A percentile compares a stretch with the other conserved stretches of the same genome.
Conservation (phyloP, 2,113 vertebrate species). For the Lepisosteus oculatus region DNA sequence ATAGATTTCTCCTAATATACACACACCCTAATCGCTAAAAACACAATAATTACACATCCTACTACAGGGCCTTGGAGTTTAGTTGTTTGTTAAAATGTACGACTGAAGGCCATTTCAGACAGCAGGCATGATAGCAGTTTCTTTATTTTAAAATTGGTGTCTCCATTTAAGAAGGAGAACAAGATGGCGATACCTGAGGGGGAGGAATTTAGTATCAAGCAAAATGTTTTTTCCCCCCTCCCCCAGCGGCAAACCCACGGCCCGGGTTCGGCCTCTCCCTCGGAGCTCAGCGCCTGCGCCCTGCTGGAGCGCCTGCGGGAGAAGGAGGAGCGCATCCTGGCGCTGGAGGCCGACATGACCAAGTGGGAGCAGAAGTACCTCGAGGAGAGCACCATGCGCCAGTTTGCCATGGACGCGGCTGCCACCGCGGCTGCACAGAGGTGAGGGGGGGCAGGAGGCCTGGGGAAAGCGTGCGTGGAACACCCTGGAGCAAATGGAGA, state of each 20-base stretch:
- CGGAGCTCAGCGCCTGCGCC: constrained; percentile 60
- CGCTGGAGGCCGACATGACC: constrained; percentile 95
- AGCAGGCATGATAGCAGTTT: not conserved
- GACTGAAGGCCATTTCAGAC: too few species aligned
- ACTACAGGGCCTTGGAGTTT: too few species aligned
- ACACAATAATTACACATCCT: too few species aligned
- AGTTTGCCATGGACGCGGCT: constrained; percentile 95
- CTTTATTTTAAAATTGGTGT: not conserved
- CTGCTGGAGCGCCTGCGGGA: constrained; percentile 85
- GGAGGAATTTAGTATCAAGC: not conserved
- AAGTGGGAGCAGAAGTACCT: constrained; percentile 98
- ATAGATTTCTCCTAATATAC: too few species aligned
- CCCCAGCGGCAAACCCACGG: constrained; percentile 69
- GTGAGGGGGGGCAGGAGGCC: constrained; percentile 19
- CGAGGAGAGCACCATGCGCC: constrained; percentile 95
- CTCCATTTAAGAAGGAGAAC: not conserved
- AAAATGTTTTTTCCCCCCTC: not conserved
- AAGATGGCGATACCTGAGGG: too few species aligned
- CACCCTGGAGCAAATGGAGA: not conserved
- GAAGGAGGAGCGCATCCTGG: constrained; percentile 87
- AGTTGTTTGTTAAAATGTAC: too few species aligned
- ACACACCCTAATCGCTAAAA: too few species aligned
- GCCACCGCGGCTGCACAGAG: constrained; percentile 91
- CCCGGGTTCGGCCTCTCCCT: constrained; percentile 25
- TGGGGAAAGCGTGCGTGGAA: too few species aligned